A percentile compares a stretch with the other conserved stretches of the same genome.
These are phyloP conservation scores for Drosophila neotestacea DNA, from an alignment of 2,888 invertebrate species.

Conservation along the genomic window DNA sequence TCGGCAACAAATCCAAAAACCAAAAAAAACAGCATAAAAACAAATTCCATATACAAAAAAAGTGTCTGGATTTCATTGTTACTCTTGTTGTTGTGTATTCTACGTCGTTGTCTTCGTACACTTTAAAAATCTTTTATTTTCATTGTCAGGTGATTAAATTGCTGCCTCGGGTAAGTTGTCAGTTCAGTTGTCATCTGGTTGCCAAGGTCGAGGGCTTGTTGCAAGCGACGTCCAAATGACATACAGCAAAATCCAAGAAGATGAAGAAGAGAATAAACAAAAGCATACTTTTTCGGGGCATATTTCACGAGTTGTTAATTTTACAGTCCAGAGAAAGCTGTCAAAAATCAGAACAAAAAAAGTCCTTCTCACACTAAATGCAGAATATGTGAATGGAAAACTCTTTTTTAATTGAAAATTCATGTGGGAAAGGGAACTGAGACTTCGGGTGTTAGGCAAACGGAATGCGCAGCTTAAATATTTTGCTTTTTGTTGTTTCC, in stretches of 20 bases:
- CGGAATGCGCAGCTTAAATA: slow-evolving; percentile 63
- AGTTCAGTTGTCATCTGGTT: slow-evolving; percentile 36
- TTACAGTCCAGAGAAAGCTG: slow-evolving; percentile 51
- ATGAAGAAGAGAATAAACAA: slow-evolving; percentile 29
- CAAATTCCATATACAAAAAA: slow-evolving; percentile 1
- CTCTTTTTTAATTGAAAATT: slow-evolving; percentile 75
- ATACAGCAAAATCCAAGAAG: slow-evolving; percentile 4
- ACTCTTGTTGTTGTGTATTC: background rate
- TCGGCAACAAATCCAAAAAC: slow-evolving; percentile 37
- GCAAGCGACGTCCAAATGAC: slow-evolving; percentile 28
- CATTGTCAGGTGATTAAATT: slow-evolving; percentile 70
- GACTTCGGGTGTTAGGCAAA: slow-evolving; percentile 14
- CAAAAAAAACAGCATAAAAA: too few species aligned
- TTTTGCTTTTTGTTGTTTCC: slow-evolving; percentile 57
- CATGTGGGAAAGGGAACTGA: slow-evolving; percentile 44
- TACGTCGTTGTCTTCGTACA: background rate
- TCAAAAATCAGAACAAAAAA: slow-evolving; percentile 41
- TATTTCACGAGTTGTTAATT: slow-evolving; percentile 72
- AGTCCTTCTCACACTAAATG: slow-evolving; percentile 13
- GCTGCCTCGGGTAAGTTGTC: slow-evolving; percentile 54
- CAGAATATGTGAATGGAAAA: slow-evolving; percentile 41
- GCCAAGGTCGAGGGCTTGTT: slow-evolving; percentile 48
- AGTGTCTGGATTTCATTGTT: slow-evolving; percentile 12
- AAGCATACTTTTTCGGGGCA: slow-evolving; percentile 70
- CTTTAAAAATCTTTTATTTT: slow-evolving; percentile 31